Evolutionary conservation across 1,140 invertebrate genomes (phyloP).

Genomic region (Caerostris darwini): DNA sequence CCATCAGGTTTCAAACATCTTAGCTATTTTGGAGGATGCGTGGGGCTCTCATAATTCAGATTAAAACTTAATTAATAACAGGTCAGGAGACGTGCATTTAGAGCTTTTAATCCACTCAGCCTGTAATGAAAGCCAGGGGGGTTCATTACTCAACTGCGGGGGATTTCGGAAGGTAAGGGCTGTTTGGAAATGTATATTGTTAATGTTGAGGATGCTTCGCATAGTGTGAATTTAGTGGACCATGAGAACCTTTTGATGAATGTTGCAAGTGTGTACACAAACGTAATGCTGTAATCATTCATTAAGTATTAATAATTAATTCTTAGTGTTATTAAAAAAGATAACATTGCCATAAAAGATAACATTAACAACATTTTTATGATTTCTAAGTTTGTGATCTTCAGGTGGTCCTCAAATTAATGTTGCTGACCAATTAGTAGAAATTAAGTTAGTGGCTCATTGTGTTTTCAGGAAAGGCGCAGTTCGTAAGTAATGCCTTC

Average conservation of each 20-base stretch:
- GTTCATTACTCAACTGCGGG: conserved; percentile 6
- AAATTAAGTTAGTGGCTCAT: too few relatives aligned
- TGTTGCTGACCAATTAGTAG: too few relatives aligned
- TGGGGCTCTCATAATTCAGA: conserved; percentile 16
- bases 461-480: too few relatives aligned
- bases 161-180: background rate
- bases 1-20: background rate
- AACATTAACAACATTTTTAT: too few relatives aligned
- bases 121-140: background rate
- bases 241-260: background rate
- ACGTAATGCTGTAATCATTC: too few relatives aligned
- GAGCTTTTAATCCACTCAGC: conserved; percentile 26
- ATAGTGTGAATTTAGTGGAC: background rate
- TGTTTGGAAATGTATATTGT: background rate
- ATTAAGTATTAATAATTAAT: too few relatives aligned
- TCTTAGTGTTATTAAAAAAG: too few relatives aligned
- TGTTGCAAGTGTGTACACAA: too few relatives aligned
- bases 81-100: conserved; percentile 16
- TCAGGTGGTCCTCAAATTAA: too few relatives aligned
- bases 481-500: too few relatives aligned
- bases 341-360: too few relatives aligned
- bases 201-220: background rate
- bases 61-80: conserved; percentile 52
- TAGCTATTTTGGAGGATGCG: background rate
- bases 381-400: too few relatives aligned